Conservation (phyloP, 64 coral and sea anemone genomes). For the Dendronephthya gigantea region DNA sequence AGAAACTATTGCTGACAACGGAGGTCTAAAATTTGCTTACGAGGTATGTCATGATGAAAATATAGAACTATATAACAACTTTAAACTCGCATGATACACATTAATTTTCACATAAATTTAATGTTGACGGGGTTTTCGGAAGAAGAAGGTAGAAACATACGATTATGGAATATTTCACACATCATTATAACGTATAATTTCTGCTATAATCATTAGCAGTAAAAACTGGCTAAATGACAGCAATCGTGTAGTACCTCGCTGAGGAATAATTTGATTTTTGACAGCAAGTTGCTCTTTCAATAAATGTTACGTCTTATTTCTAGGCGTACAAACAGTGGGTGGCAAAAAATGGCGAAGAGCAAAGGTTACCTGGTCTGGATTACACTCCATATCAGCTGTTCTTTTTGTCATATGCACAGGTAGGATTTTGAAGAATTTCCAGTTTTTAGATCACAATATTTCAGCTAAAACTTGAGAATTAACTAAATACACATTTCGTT, state of each 20-base stretch:
- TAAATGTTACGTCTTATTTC: neutral
- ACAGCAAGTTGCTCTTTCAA: too few species aligned
- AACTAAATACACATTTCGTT: neutral
- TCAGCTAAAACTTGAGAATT: too few species aligned
- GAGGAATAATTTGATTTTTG: too few species aligned
- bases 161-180: too few species aligned
- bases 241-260: too few species aligned
- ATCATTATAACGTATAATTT: too few species aligned
- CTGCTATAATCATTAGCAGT: too few species aligned
- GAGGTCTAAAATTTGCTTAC: slow-evolving; percentile 64
- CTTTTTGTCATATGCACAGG: slow-evolving; percentile 43
- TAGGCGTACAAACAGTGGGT: slow-evolving; percentile 50
- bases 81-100: neutral
- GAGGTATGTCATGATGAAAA: too few species aligned
- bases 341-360: slow-evolving; percentile 23
- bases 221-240: too few species aligned
- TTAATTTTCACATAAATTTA: too few species aligned
- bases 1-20: slow-evolving; percentile 90
- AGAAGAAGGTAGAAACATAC: too few species aligned
- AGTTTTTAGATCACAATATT: neutral
- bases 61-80: neutral
- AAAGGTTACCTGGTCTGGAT: slow-evolving; percentile 1
- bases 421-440: neutral
- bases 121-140: too few species aligned
- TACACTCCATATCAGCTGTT: slow-evolving; percentile 32